These are phyloP conservation scores for Lacanobia oleracea DNA, from an alignment of 2,888 invertebrate species.

Conservation along the genomic window DNA sequence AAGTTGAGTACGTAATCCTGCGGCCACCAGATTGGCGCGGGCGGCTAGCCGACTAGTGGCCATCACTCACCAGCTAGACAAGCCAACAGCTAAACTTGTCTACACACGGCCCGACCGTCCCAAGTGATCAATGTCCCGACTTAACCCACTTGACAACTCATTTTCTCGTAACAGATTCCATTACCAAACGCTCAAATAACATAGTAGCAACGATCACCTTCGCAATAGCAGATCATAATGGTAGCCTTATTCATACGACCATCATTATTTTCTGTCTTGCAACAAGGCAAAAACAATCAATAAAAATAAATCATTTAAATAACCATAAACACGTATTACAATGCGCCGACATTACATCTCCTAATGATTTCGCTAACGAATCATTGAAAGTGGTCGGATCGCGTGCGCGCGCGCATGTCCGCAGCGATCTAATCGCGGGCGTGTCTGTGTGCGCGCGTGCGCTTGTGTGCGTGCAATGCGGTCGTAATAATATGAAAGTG, in stretches of 20 bases:
- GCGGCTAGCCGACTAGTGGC: constrained; percentile 22
- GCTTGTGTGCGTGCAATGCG: constrained; percentile 82
- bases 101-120: constrained; percentile 61
- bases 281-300: constrained; percentile 91
- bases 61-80: constrained; percentile 62
- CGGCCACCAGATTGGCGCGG: constrained; percentile 24
- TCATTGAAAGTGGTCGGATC: constrained; percentile 90
- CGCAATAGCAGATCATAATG: constrained; percentile 85
- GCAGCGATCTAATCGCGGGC: constrained; percentile 77
- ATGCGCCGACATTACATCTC: constrained; percentile 90
- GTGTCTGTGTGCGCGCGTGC: constrained; percentile 70
- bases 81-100: constrained; percentile 60
- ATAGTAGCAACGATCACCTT: constrained; percentile 86
- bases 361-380: constrained; percentile 91
- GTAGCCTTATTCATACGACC: constrained; percentile 87
- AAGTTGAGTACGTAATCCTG: constrained; percentile 41
- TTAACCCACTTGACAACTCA: constrained; percentile 88
- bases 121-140: constrained; percentile 82
- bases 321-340: constrained; percentile 90
- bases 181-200: constrained; percentile 88
- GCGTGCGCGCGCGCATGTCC: constrained; percentile 85
- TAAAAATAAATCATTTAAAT: constrained; percentile 91
- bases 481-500: constrained; percentile 89
- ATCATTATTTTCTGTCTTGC: constrained; percentile 90
- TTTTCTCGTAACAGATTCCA: constrained; percentile 88